These are phyloP conservation scores for Drosophila emarginata DNA, from an alignment of 2,888 invertebrate species.

Conservation along the genomic window DNA sequence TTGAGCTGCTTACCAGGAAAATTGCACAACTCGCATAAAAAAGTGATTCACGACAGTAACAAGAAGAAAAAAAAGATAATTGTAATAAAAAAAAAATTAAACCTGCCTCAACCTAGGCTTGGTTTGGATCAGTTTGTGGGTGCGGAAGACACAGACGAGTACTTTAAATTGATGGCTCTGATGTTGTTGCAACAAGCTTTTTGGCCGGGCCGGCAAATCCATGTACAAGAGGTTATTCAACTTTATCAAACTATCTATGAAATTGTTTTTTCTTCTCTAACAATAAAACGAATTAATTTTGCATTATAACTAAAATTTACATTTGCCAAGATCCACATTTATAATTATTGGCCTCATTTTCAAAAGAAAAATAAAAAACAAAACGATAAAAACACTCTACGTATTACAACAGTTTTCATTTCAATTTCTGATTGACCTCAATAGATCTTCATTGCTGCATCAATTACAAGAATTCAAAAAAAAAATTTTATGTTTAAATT, in stretches of 20 bases:
- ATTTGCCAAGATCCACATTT: slow-evolving; percentile 68
- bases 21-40: slow-evolving; percentile 58
- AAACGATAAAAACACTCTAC: slow-evolving; percentile 19
- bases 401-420: slow-evolving; percentile 65
- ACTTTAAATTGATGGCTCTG: slow-evolving; percentile 32
- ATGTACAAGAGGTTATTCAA: slow-evolving; percentile 18
- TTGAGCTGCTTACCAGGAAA: slow-evolving; percentile 30
- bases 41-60: slow-evolving; percentile 50
- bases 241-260: slow-evolving; percentile 10
- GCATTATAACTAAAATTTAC: slow-evolving; percentile 65
- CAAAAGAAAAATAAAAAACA: slow-evolving; percentile 23
- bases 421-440: slow-evolving; percentile 35
- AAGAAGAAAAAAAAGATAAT: slow-evolving; percentile 36
- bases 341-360: slow-evolving; percentile 68
- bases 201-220: slow-evolving; percentile 24
- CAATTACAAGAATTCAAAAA: slow-evolving; percentile 45
- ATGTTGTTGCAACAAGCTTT: slow-evolving; percentile 36
- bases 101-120: slow-evolving; percentile 39
- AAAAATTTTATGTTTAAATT: neutral
- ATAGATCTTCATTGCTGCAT: slow-evolving; percentile 45
- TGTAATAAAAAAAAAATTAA: slow-evolving; percentile 18
- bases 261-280: slow-evolving; percentile 35
- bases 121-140: slow-evolving; percentile 28
- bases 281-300: slow-evolving; percentile 50
- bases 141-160: slow-evolving; percentile 44